Base-by-base conservation (phyloP, 1,140 invertebrate genomes). In the Catajapyx aquilonaris region DNA sequence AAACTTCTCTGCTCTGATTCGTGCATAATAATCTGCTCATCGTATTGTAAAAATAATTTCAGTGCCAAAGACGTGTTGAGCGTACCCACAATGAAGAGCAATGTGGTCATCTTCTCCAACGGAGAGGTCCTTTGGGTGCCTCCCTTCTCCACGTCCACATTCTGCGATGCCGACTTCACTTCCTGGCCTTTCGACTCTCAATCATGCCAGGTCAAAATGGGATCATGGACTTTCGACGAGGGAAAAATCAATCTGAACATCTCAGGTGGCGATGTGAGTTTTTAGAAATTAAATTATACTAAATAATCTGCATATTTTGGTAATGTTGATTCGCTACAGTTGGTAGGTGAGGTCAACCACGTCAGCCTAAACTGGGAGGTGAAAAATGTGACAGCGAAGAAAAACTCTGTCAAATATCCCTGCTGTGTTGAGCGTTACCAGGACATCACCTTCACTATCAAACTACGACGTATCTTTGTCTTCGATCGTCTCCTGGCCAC, bases 181-280 rank as follows among this genome's bases (percentile, higher is more conserved):
- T 56, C 65, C 20, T 81, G 76, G 72, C 78, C 77, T 0, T 75
- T 69, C 40, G 77, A 81, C 49, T 58, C 55, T n/a, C 77, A 83
- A 49, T 57, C 48, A 0, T 84, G 79, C 47, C 48, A 46, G 2
- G 45, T 81, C 1, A 63, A 61, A 39, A 57, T 81, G 10, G 76
- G 74, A 4, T 73, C 71, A 0, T 76, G 71, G 72, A 71, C 74
- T 4, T 71, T 75, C 44, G 59, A 68, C 45, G 71, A 70, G 2
- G 57, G 65, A 31, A 63, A 74, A 47, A 58, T 78, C 15, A 64
- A 76, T 48, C 48, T 77, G n/a, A 46, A 51, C 32, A 39, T 62
- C 34, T 41, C 48, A 31, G 38, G 48, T 3, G 25, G 35, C 35
- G 36, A 46, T n/a, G 5, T n/a, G n/a, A n/a, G n/a, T n/a, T n/a